Evolutionary conservation across 2,797 vertebrate genomes (phyloP).

Genomic region (Rhyacichthys aspro): DNA sequence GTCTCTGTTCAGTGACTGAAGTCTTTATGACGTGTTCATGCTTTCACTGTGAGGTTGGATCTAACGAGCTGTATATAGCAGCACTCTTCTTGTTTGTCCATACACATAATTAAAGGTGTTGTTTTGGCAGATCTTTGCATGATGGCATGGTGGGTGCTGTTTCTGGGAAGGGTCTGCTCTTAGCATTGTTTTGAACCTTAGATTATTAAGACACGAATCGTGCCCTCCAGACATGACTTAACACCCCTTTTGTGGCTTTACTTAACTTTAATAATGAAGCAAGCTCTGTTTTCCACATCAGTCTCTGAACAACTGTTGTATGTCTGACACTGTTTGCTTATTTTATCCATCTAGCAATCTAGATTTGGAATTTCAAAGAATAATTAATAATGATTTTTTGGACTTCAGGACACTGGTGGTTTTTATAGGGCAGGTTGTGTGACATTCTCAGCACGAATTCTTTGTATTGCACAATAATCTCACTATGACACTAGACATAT

Average conservation of each 20-base stretch:
- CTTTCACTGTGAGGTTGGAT: conserved; percentile 61
- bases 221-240: conserved; percentile 55
- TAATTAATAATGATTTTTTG: too few species aligned
- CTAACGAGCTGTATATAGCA: conserved; percentile 29
- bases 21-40: conserved; percentile 49
- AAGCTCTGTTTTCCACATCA: conserved; percentile 43
- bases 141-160: conserved; percentile 37
- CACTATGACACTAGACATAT: too few species aligned
- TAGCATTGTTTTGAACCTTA: conserved; percentile 51
- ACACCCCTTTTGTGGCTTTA: conserved; percentile 42
- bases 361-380: background rate
- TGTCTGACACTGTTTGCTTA: background rate
- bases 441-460: too few species aligned
- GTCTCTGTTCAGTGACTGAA: too few species aligned
- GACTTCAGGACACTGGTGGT: too few species aligned
- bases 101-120: conserved; percentile 48
- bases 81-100: conserved; percentile 8
- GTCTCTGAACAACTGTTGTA: conserved; percentile 2
- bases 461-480: too few species aligned
- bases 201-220: conserved; percentile 22
- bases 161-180: conserved; percentile 49
- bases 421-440: too few species aligned
- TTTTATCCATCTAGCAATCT: background rate
- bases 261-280: conserved; percentile 38
- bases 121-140: conserved; percentile 13